Percentiles rank a stretch among this genome's conserved stretches.
Conservation (phyloP, 2,797 vertebrate species). For the Odontamblyopus lacepedii region DNA sequence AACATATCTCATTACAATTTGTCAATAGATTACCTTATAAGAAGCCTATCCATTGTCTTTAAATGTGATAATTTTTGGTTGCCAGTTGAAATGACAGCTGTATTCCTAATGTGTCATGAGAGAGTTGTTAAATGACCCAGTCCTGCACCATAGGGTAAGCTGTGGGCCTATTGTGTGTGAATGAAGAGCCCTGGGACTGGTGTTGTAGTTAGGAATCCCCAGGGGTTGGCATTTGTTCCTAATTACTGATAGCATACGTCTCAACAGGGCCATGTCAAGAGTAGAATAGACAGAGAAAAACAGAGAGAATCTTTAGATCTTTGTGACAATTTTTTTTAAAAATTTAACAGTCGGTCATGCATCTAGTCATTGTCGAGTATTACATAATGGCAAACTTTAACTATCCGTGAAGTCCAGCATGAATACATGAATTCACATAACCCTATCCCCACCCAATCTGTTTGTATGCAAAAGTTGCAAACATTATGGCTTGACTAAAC, state of each 20-base stretch:
- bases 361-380: background rate
- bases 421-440: background rate
- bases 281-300: conserved; percentile 25
- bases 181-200: conserved; percentile 33
- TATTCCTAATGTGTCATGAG: conserved; percentile 22
- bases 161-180: background rate
- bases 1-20: background rate
- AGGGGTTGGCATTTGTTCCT: conserved; percentile 44
- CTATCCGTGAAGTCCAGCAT: too few relatives aligned
- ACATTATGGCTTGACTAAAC: background rate
- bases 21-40: background rate
- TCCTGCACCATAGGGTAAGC: conserved; percentile 27
- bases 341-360: too few relatives aligned
- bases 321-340: background rate
- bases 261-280: conserved; percentile 37
- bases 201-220: conserved; percentile 40
- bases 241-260: conserved; percentile 45
- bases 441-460: background rate
- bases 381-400: background rate
- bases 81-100: background rate
- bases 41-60: background rate
- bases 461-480: background rate
- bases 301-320: background rate
- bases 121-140: conserved; percentile 35
- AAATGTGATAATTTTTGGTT: too few relatives aligned